Base-by-base conservation (phyloP, 2,113 vertebrate genomes). In the Drymodes brunneopygia region DNA sequence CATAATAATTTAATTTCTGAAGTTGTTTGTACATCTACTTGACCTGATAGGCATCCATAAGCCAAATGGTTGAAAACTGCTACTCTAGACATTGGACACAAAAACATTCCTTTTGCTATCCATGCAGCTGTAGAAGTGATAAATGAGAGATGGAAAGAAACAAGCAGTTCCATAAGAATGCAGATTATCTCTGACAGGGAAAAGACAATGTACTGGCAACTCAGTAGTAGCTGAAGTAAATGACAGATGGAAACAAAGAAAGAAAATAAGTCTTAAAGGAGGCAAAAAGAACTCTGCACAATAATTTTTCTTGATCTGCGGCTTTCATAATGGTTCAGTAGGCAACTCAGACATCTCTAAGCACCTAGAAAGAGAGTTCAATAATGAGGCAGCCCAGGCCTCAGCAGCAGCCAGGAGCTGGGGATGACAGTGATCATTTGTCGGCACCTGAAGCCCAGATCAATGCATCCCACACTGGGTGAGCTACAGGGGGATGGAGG, bases 101-200 rank as follows among this genome's bases (percentile, higher is more conserved):
- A 42, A 88, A 90, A 88, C 33, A 51, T 83, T 83, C 81, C 24
- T 94, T 51, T 92, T 80, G 28, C 48, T 84, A 33, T 64, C 51
- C 79, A 61, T 81, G 64, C 21, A 71, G 57, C 51, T 87, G 40
- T 78, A 87, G 77, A 84, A 95, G 44, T 77, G 51, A 97, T 74
- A 78, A 87, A 95, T 71, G 72, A 67, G 60, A 92, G 60, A 85
- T 27, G 20, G 83, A 88, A 95, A 95, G 60, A 90, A 94, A 48
- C n/a, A 89, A 50, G 36, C 78, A 86, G 66, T 56, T 93, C 47
- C 38, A n/a, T 89, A 73, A 94, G 85, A 96, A 96, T 88, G 71
- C 72, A 91, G 90, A 88, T 95, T 92, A 92, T 92, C 79, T 92
- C 64, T 92, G 85, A 75, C 86, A 86, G 42, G 33, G 24, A 92